Conservation (phyloP, 2,113 vertebrate genomes). For the Paralichthys olivaceus region DNA sequence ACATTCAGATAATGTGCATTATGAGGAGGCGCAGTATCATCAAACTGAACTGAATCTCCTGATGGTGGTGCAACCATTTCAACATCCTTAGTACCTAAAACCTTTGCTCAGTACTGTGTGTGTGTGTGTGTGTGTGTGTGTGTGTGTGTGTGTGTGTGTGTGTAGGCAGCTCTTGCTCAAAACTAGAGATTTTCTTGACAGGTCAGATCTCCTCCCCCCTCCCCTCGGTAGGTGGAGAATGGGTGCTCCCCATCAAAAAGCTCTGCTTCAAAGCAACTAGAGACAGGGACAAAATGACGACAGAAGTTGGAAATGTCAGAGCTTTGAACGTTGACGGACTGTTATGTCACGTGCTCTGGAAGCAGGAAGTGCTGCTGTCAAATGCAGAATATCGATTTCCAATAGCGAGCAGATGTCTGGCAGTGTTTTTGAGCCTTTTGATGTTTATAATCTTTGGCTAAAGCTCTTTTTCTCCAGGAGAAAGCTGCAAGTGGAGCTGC, state of each 20-base stretch:
- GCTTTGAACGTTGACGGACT: conserved; percentile 6
- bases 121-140: not conserved
- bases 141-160: not conserved
- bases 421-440: conserved; percentile 49
- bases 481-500: conserved; percentile 10
- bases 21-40: not conserved
- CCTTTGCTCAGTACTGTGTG: not conserved
- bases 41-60: not conserved
- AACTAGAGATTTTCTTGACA: conserved; percentile 25
- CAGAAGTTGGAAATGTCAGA: conserved; percentile 63
- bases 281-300: conserved; percentile 44
- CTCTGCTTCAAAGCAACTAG: conserved; percentile 48
- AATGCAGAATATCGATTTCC: conserved; percentile 67
- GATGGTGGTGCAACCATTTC: not conserved
- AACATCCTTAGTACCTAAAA: not conserved
- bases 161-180: not conserved
- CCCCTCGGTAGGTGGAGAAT: conserved; percentile 10
- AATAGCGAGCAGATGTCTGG: conserved; percentile 49
- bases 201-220: conserved; percentile 10
- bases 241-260: conserved; percentile 34
- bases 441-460: conserved; percentile 48
- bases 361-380: conserved; percentile 43
- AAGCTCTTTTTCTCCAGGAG: conserved; percentile 11
- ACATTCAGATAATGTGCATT: not conserved
- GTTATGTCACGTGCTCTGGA: conserved; percentile 38